Conservation (phyloP, 2,113 vertebrate species). For the Henicopernis longicauda region DNA sequence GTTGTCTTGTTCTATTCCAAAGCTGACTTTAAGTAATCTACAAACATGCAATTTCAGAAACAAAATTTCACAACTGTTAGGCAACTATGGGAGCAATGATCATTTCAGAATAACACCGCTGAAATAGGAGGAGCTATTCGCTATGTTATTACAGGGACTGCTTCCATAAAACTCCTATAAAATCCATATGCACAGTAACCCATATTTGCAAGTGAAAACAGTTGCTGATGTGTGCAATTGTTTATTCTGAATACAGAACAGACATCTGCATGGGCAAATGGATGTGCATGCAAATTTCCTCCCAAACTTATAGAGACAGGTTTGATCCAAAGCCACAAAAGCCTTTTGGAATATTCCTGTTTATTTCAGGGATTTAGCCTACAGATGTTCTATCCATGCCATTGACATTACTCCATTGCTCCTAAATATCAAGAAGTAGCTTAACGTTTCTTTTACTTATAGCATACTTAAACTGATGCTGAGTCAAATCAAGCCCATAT, state of each 20-base stretch:
- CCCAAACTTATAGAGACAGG: neutral
- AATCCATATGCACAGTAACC: neutral
- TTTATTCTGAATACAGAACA: constrained; percentile 26
- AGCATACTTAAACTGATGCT: neutral
- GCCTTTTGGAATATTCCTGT: neutral
- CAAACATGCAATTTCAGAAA: neutral
- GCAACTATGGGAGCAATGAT: neutral
- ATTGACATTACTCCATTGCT: neutral
- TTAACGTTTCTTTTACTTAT: neutral
- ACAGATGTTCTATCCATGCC: neutral
- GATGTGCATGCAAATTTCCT: neutral
- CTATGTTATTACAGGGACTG: neutral
- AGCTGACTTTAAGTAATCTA: neutral
- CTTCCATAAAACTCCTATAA: neutral
- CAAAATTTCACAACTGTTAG: neutral
- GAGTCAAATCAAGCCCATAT: neutral
- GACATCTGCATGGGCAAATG: constrained; percentile 21
- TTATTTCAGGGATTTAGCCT: neutral
- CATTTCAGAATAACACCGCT: neutral
- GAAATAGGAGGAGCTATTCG: neutral
- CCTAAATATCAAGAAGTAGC: neutral
- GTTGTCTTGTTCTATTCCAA: neutral
- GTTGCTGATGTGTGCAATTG: neutral
- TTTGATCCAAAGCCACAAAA: neutral
- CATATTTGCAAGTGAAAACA: constrained; percentile 16